These are phyloP conservation scores for Tachystola acroxantha DNA, from an alignment of 2,888 invertebrate genomes.

Conservation along the genomic window DNA sequence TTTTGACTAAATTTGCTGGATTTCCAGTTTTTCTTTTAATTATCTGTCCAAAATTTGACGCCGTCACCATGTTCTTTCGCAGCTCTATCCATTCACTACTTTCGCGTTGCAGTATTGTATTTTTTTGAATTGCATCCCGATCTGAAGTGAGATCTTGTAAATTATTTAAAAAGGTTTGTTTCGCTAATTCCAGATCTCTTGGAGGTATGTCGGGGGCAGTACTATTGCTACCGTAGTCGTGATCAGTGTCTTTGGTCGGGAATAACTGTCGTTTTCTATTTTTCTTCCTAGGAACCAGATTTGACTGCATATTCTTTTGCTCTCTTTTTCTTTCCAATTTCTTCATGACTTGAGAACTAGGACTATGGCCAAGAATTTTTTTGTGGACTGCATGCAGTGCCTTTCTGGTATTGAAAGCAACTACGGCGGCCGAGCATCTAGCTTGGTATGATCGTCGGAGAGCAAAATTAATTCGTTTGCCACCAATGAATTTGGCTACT, in stretches of 20 bases:
- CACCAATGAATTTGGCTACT: slow-evolving; percentile 13
- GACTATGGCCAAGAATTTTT: neutral
- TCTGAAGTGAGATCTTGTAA: neutral
- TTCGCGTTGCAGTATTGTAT: slow-evolving; percentile 8
- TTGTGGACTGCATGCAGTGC: neutral
- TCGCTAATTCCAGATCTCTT: neutral
- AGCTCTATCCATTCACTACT: slow-evolving; percentile 10
- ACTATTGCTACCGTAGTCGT: slow-evolving; percentile 4
- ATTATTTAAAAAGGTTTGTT: neutral
- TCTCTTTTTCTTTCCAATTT: no score
- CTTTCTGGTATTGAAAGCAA: slow-evolving; percentile 6
- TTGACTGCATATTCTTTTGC: no score
- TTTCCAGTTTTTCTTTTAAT: slow-evolving; percentile 9
- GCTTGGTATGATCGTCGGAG: slow-evolving; percentile 5
- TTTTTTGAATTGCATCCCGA: slow-evolving; percentile 5
- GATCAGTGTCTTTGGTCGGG: neutral
- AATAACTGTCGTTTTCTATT: neutral
- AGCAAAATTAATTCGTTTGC: slow-evolving; percentile 9
- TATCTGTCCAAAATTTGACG: slow-evolving; percentile 10
- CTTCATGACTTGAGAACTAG: no score
- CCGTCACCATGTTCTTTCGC: slow-evolving; percentile 8
- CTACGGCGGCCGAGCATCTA: slow-evolving; percentile 7
- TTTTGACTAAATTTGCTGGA: slow-evolving; percentile 8
- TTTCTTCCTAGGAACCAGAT: neutral
- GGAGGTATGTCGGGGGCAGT: neutral